Evolutionary conservation across 2,797 vertebrate genomes (phyloP).

Genomic region (Anguilla megastoma): DNA sequence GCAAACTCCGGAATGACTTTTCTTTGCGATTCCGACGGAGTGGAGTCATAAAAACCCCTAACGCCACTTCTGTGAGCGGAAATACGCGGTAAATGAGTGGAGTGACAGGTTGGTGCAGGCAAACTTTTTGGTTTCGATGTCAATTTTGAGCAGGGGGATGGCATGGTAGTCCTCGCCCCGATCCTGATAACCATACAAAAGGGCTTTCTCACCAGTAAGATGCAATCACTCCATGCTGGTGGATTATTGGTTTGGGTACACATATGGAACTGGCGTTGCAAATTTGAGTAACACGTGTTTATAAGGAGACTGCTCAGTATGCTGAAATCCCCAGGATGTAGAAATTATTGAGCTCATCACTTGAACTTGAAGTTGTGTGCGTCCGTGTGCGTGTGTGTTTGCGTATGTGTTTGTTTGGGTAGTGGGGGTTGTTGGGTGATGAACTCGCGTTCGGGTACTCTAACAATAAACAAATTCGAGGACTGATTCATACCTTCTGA

Average conservation of each 20-base stretch:
- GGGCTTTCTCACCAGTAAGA: background rate
- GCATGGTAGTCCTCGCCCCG: constrained; percentile 60
- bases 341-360: background rate
- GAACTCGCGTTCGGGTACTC: background rate
- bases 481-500: background rate
- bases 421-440: background rate
- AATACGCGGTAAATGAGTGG: constrained; percentile 56
- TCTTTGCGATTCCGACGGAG: constrained; percentile 52
- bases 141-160: constrained; percentile 62
- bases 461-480: background rate
- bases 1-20: constrained; percentile 19
- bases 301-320: background rate
- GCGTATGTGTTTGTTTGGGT: background rate
- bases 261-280: background rate
- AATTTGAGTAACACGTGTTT: background rate
- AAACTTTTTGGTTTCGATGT: constrained; percentile 66
- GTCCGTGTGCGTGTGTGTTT: background rate
- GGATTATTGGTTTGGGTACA: background rate
- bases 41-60: constrained; percentile 64
- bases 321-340: background rate
- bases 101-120: constrained; percentile 62
- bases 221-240: constrained; percentile 4
- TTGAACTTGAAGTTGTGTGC: background rate
- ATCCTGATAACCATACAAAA: constrained; percentile 56
- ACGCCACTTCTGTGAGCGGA: constrained; percentile 61